These are phyloP conservation scores for Microtus ochrogaster DNA, from an alignment of 2,113 vertebrate species.

Conservation along the genomic window DNA sequence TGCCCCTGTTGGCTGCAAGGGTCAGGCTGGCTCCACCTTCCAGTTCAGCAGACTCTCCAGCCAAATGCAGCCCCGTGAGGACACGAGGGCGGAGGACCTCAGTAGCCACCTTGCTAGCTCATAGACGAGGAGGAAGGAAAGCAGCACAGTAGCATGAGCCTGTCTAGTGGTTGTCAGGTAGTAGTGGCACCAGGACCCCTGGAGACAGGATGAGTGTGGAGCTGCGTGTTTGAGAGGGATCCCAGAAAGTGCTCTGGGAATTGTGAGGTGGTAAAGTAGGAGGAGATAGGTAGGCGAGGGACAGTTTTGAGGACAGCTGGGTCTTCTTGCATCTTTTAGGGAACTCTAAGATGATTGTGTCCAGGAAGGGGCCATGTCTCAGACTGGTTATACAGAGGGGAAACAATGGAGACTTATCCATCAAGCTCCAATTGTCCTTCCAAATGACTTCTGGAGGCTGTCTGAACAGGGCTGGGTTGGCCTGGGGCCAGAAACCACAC, in stretches of 20 bases:
- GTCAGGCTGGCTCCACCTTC: not conserved
- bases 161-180: not conserved
- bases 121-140: not conserved
- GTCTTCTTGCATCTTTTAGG: not conserved
- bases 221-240: not conserved
- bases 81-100: not conserved
- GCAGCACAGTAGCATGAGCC: not conserved
- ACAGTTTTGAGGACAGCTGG: too few species aligned
- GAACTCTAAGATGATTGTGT: not conserved
- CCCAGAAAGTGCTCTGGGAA: not conserved
- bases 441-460: too few species aligned
- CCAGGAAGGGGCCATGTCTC: not conserved
- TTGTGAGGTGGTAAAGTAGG: not conserved
- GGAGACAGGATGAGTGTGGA: not conserved
- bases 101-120: not conserved
- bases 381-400: accelerated
- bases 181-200: not conserved
- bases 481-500: not conserved
- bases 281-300: not conserved
- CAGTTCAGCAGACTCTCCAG: not conserved
- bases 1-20: accelerated
- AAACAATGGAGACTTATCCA: not conserved
- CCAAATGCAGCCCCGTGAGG: not conserved
- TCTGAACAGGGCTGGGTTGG: not conserved
- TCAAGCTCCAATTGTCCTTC: not conserved